Evolutionary conservation across 2,797 vertebrate genomes (phyloP).

Genomic region (Coregonus sp.): DNA sequence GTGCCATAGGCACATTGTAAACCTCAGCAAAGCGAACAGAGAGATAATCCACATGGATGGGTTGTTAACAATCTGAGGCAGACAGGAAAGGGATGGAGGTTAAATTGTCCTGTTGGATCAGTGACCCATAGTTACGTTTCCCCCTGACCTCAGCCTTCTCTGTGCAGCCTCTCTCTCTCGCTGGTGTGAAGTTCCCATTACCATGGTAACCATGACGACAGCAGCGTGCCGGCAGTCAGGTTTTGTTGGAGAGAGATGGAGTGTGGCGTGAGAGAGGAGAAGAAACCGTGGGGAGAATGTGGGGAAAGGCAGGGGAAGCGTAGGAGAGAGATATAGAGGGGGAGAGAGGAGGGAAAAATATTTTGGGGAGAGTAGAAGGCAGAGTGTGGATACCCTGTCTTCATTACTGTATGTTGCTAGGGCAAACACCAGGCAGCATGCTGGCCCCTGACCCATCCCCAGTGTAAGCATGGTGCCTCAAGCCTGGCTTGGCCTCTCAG

Average conservation of each 20-base stretch:
- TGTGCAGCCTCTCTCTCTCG: constrained; percentile 17
- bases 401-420: constrained; percentile 68
- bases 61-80: not conserved
- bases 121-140: constrained; percentile 69
- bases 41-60: not conserved
- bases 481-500: constrained; percentile 32
- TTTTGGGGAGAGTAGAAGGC: constrained; percentile 19
- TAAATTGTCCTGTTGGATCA: constrained; percentile 37
- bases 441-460: constrained; percentile 47
- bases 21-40: not conserved
- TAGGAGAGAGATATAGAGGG: not conserved
- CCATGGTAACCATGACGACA: constrained; percentile 77
- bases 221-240: constrained; percentile 65
- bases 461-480: constrained; percentile 32
- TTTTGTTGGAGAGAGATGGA: constrained; percentile 49
- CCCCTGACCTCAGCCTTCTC: constrained; percentile 61
- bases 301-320: not conserved
- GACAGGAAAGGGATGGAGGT: constrained; percentile 13
- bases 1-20: not conserved
- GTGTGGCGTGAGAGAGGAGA: constrained; percentile 7
- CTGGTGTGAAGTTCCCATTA: constrained; percentile 67
- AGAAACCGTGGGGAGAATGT: not conserved
- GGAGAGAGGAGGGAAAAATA: constrained; percentile 31
- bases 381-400: constrained; percentile 40
- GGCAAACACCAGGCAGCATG: constrained; percentile 73